Evolutionary conservation across 2,113 vertebrate species (phyloP).

Genomic region (Orthochromis indermauri): DNA sequence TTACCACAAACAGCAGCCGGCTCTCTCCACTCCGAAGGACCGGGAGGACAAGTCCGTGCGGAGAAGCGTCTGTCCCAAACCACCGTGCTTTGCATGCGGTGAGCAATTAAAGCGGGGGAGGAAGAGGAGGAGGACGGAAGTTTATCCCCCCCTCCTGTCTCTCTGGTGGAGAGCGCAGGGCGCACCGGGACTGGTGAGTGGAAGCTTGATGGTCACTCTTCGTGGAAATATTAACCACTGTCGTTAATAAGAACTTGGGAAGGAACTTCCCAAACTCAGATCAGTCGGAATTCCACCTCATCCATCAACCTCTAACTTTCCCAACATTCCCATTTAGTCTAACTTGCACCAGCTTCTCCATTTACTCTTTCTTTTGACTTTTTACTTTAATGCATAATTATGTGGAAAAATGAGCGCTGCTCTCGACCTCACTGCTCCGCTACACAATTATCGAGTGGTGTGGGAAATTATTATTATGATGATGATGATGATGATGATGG

Average conservation of each 20-base stretch:
- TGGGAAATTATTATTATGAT: not conserved
- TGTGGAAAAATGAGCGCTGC: not conserved
- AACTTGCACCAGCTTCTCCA: not conserved
- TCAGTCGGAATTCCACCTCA: not conserved
- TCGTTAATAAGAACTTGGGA: not conserved
- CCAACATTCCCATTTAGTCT: not conserved
- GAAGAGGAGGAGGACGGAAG: conserved; percentile 45
- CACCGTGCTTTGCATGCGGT: conserved; percentile 17
- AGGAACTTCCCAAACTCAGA: not conserved
- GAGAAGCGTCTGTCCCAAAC: not conserved
- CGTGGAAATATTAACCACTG: not conserved
- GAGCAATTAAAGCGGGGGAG: conserved; percentile 20
- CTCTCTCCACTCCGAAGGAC: not conserved
- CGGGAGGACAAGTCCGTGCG: not conserved
- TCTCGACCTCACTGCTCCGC: not conserved
- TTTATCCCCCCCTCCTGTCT: conserved; percentile 9
- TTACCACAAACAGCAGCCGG: not conserved
- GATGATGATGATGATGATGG: conserved; percentile 5
- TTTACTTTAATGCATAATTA: not conserved
- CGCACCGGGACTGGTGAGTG: conserved; percentile 57
- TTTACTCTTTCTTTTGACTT: not conserved
- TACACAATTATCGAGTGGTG: not conserved
- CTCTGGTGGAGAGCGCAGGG: conserved; percentile 6
- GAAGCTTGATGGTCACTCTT: not conserved
- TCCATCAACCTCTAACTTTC: not conserved